Percentiles rank a stretch among this genome's conserved stretches.
These are phyloP conservation scores for Drosophila pectinifera DNA, from an alignment of 1,140 invertebrate species.

Conservation along the genomic window DNA sequence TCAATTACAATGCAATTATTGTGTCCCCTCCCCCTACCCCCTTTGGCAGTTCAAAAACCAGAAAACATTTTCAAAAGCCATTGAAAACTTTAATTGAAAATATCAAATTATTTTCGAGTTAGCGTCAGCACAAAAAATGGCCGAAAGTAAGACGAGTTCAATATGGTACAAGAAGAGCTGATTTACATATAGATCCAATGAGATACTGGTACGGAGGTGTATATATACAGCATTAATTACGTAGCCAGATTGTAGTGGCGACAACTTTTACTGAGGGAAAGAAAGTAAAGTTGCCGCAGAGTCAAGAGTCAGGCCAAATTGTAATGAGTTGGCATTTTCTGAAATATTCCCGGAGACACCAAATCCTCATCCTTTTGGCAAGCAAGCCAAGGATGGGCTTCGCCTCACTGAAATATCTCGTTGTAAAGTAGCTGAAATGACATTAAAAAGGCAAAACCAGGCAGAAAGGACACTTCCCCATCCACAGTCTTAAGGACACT, in stretches of 20 bases:
- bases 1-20: constrained; percentile 70
- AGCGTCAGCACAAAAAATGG: constrained; percentile 75
- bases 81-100: constrained; percentile 79
- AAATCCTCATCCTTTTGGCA: constrained; percentile 22
- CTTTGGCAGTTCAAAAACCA: constrained; percentile 1
- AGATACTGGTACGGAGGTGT: constrained; percentile 1
- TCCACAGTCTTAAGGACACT: constrained; percentile 57
- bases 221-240: constrained; percentile 47
- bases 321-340: constrained; percentile 80
- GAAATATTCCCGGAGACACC: constrained; percentile 61
- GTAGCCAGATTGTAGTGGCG: constrained; percentile 33
- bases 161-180: constrained; percentile 19
- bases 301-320: constrained; percentile 68
- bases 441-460: constrained; percentile 71
- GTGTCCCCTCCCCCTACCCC: neutral
- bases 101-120: constrained; percentile 79
- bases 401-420: constrained; percentile 44
- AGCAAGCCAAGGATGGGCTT: neutral
- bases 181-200: neutral
- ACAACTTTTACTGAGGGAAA: constrained; percentile 19
- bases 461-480: constrained; percentile 52
- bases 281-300: constrained; percentile 49
- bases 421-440: constrained; percentile 78
- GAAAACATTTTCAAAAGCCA: constrained; percentile 44
- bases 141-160: constrained; percentile 20